These are phyloP conservation scores for Dendrophyllia cribrosa DNA, from an alignment of 64 coral and sea anemone species.

Conservation along the genomic window DNA sequence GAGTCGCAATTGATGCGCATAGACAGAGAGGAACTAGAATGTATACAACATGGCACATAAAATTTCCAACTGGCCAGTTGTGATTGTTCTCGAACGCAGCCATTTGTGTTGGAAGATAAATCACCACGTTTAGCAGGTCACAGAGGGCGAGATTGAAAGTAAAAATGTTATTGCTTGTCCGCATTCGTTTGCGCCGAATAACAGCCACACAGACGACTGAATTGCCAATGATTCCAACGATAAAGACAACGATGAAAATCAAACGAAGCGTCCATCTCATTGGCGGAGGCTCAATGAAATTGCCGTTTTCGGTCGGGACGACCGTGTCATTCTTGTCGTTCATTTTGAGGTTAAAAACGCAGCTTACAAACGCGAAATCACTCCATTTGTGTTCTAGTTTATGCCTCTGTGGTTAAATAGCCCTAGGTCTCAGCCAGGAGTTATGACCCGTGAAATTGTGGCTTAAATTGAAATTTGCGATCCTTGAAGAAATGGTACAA, in stretches of 20 bases:
- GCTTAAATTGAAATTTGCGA: not conserved
- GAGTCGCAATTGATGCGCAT: slow-evolving; percentile 76
- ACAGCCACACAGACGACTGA: slow-evolving; percentile 83
- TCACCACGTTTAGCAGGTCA: slow-evolving; percentile 81
- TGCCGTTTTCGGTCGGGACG: slow-evolving; percentile 13
- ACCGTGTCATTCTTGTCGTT: not conserved
- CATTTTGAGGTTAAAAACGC: not conserved
- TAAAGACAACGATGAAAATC: slow-evolving; percentile 81
- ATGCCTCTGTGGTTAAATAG: not conserved
- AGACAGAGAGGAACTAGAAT: slow-evolving; percentile 86
- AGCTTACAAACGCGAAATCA: not conserved
- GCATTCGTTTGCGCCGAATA: slow-evolving; percentile 77
- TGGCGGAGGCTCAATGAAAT: slow-evolving; percentile 68
- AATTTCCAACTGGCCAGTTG: slow-evolving; percentile 91
- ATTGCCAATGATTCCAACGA: slow-evolving; percentile 79
- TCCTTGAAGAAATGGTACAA: not conserved
- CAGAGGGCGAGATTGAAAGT: slow-evolving; percentile 91
- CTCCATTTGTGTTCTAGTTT: not conserved
- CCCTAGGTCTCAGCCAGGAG: not conserved
- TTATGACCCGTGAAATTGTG: slow-evolving; percentile 47
- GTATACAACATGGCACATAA: slow-evolving; percentile 86
- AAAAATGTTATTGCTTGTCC: slow-evolving; percentile 88
- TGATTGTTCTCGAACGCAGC: slow-evolving; percentile 96
- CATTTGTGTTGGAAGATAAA: slow-evolving; percentile 92
- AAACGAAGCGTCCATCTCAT: slow-evolving; percentile 80